Evolutionary conservation across 2,113 vertebrate genomes (phyloP).

Genomic region (Malurus cyaneus): DNA sequence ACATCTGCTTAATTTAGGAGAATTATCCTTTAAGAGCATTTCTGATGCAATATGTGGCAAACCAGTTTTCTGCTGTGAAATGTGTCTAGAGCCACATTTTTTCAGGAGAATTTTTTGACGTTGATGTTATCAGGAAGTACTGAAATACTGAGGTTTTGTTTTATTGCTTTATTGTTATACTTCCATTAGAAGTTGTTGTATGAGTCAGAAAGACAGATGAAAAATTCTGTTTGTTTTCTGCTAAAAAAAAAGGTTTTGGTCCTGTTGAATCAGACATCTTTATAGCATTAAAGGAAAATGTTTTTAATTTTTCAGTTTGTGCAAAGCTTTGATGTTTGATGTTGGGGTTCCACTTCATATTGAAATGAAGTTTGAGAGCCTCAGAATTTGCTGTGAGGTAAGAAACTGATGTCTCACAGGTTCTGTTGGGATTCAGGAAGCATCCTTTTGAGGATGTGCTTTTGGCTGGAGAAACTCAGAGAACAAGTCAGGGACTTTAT

Average conservation of each 20-base stretch:
- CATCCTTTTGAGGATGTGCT: background rate
- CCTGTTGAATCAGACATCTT: conserved; percentile 4
- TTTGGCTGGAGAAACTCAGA: background rate
- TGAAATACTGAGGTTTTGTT: background rate
- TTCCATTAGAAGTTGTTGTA: background rate
- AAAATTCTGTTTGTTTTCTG: background rate
- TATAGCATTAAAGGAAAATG: background rate
- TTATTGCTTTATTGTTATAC: background rate
- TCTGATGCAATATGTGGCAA: background rate
- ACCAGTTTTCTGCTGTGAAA: background rate
- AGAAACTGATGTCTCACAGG: background rate
- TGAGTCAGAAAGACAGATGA: background rate
- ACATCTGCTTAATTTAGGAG: background rate
- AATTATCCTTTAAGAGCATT: background rate
- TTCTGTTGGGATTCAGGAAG: background rate
- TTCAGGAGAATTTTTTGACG: background rate
- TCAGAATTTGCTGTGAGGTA: background rate
- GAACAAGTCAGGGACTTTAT: background rate
- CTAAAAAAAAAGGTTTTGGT: background rate
- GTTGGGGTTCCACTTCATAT: background rate
- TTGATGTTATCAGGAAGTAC: background rate
- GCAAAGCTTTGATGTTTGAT: background rate
- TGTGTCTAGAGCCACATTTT: background rate
- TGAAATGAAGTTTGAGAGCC: background rate
- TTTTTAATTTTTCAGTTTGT: background rate